Percentiles rank a stretch among this genome's conserved stretches.
These are phyloP conservation scores for Hydra vulgaris DNA, from an alignment of 30 jellyfish, hydroid and myxozoan genomes.

Conservation along the genomic window DNA sequence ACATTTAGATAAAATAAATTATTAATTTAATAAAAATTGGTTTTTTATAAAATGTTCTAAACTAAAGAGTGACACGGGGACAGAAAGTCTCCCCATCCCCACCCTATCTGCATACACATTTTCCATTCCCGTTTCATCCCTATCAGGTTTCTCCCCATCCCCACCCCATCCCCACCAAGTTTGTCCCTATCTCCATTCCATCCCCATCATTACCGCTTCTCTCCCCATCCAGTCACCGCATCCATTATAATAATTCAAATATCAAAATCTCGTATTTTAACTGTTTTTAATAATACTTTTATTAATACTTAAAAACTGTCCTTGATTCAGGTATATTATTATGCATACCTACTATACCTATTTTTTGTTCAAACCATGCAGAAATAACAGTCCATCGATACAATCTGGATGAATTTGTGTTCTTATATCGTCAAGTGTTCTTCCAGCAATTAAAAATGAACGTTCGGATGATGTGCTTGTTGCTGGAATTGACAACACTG, in stretches of 20 bases:
- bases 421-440: background rate
- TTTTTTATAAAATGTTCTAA: too few relatives aligned
- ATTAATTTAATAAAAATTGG: too few relatives aligned
- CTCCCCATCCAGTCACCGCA: background rate
- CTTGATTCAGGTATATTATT: background rate
- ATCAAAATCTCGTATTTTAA: background rate
- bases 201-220: background rate
- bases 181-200: too few relatives aligned
- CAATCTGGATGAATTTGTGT: background rate
- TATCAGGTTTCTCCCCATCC: background rate
- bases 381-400: background rate
- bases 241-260: background rate
- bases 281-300: background rate
- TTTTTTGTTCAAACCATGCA: background rate
- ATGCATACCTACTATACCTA: background rate
- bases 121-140: background rate
- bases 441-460: background rate
- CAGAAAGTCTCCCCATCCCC: background rate
- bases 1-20: too few relatives aligned
- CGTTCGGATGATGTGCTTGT: background rate
- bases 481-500: background rate
- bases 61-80: background rate
- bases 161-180: background rate
- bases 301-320: background rate
- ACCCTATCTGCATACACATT: background rate